Conservation (phyloP, 1,140 invertebrate species). For the Meloidogyne floridensis region DNA sequence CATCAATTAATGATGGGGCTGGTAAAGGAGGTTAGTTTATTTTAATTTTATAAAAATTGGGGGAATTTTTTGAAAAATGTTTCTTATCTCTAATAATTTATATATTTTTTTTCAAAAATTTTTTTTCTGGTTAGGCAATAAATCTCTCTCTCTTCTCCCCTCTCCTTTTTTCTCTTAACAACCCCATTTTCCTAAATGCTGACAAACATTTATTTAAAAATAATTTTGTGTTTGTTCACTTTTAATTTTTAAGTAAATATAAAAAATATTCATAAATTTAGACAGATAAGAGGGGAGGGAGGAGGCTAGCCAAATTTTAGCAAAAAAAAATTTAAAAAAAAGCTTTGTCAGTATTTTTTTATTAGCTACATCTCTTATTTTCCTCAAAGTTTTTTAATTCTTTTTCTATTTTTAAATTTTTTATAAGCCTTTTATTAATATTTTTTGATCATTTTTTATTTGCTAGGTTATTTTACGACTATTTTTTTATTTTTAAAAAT, state of each 20-base stretch:
- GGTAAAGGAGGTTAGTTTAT: not conserved
- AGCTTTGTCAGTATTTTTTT: not conserved
- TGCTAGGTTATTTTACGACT: not conserved
- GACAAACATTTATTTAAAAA: not conserved
- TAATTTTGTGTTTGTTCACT: slow-evolving; percentile 5
- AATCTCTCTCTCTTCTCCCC: not conserved
- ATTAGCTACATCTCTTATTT: no score
- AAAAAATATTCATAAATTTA: slow-evolving; percentile 4
- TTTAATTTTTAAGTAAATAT: not conserved
- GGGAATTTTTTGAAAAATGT: no score
- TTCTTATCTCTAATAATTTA: no score
- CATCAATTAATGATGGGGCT: not conserved
- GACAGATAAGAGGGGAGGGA: not conserved
- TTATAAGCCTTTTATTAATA: no score
- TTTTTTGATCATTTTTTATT: not conserved
- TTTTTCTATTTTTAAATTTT: not conserved
- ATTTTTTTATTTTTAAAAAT: not conserved
- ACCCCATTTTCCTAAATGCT: not conserved
- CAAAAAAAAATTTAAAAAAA: not conserved
- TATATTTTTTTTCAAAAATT: no score
- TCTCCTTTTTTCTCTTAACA: not conserved
- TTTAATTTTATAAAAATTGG: not conserved
- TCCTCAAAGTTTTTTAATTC: not conserved
- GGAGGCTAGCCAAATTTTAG: not conserved
- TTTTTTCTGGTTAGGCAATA: no score